Percentiles rank a stretch among this genome's conserved stretches.
Conservation (phyloP, 2,113 vertebrate species). For the Paramisgurnus dabryanus region DNA sequence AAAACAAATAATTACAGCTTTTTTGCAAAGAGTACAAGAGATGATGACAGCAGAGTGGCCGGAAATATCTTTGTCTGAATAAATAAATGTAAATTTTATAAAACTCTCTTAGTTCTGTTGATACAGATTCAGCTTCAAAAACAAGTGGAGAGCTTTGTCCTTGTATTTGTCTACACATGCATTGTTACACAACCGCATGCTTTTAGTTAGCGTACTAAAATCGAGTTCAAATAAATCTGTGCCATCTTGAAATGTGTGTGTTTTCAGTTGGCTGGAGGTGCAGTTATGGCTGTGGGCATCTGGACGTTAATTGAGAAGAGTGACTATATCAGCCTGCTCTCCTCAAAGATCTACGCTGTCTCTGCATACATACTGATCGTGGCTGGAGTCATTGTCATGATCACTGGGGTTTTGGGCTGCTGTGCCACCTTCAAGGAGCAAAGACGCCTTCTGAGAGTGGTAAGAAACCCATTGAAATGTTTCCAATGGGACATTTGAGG, state of each 20-base stretch:
- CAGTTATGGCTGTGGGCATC: constrained; percentile 91
- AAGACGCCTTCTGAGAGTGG: constrained; percentile 88
- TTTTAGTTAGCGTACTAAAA: too few species aligned
- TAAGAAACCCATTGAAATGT: constrained; percentile 67
- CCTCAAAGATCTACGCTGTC: constrained; percentile 89
- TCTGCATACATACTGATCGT: constrained; percentile 94
- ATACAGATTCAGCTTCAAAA: too few species aligned
- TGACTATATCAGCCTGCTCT: constrained; percentile 96
- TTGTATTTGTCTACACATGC: too few species aligned
- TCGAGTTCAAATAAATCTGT: too few species aligned
- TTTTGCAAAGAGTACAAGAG: too few species aligned
- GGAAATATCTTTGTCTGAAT: too few species aligned
- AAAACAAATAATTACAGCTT: too few species aligned
- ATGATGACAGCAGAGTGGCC: too few species aligned
- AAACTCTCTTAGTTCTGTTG: too few species aligned
- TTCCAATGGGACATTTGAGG: background rate
- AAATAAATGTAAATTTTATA: too few species aligned
- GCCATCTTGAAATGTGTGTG: constrained; percentile 26
- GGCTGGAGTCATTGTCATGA: constrained; percentile 93
- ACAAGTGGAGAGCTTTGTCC: too few species aligned
- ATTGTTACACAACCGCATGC: too few species aligned
- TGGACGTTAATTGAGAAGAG: constrained; percentile 96
- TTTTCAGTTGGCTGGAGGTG: constrained; percentile 87
- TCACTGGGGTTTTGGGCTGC: constrained; percentile 93
- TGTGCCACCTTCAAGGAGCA: constrained; percentile 97